A percentile compares a stretch with the other conserved stretches of the same genome.
These are phyloP conservation scores for Pardosa pseudoannulata DNA, from an alignment of 2,888 invertebrate species.

Conservation along the genomic window DNA sequence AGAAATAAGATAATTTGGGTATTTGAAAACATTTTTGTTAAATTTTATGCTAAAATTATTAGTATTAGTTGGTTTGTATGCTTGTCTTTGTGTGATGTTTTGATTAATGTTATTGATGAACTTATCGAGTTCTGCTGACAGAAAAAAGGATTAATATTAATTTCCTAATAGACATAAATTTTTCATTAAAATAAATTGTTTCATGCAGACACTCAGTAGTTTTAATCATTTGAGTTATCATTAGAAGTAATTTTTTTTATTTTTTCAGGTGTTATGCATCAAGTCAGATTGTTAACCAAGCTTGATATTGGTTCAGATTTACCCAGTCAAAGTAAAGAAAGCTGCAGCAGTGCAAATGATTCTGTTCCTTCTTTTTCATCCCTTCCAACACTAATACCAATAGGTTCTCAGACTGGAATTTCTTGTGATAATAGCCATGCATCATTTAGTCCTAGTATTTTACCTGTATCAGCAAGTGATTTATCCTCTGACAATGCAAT, in stretches of 20 bases:
- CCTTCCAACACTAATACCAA: slow-evolving; percentile 65
- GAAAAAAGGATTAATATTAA: too few relatives aligned
- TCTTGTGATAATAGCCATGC: slow-evolving; percentile 58
- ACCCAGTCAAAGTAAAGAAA: slow-evolving; percentile 43
- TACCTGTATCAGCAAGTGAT: slow-evolving; percentile 64
- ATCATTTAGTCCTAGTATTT: slow-evolving; percentile 49
- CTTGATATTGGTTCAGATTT: slow-evolving; percentile 50
- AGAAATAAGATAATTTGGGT: too few relatives aligned
- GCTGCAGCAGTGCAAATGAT: slow-evolving; percentile 32
- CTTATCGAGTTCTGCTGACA: too few relatives aligned
- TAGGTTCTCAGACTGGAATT: slow-evolving; percentile 36
- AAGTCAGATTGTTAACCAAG: slow-evolving; percentile 84
- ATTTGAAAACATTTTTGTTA: too few relatives aligned
- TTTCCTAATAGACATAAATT: too few relatives aligned
- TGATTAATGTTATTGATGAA: too few relatives aligned
- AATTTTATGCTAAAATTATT: too few relatives aligned
- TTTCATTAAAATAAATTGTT: too few relatives aligned
- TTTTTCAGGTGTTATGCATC: slow-evolving; percentile 92
- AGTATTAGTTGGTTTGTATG: too few relatives aligned
- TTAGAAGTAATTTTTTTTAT: slow-evolving; percentile 21
- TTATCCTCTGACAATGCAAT: slow-evolving; percentile 65
- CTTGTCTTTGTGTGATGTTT: too few relatives aligned
- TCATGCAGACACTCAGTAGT: too few relatives aligned
- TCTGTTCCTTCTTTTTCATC: slow-evolving; percentile 61
- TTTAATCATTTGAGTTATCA: too few relatives aligned